A percentile compares a stretch with the other conserved stretches of the same genome.
Conservation (phyloP, 2,888 invertebrate species). For the Halocaridina rubra region DNA sequence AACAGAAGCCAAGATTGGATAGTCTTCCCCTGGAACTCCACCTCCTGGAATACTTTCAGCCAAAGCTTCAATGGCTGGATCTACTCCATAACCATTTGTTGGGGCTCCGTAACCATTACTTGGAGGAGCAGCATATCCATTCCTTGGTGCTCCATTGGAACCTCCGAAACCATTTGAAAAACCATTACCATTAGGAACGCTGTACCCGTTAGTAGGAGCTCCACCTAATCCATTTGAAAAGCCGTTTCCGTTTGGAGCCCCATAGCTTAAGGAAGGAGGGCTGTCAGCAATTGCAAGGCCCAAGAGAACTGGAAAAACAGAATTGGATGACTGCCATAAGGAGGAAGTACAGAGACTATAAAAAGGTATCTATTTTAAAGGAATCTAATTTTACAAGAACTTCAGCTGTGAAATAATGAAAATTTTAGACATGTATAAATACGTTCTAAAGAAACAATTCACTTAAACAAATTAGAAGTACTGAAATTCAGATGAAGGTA, state of each 20-base stretch:
- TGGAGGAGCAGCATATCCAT: neutral
- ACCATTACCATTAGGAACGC: neutral
- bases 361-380: no score
- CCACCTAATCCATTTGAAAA: neutral
- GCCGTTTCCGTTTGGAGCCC: neutral
- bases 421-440: no score
- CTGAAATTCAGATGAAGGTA: no score
- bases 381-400: no score
- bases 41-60: neutral
- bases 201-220: neutral
- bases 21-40: neutral
- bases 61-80: neutral
- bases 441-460: no score
- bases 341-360: no score
- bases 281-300: no score
- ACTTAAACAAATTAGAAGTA: no score
- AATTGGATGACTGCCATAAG: no score
- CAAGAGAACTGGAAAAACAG: no score
- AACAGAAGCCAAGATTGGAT: neutral
- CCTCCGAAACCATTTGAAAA: neutral
- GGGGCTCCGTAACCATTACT: slow-evolving; percentile 5
- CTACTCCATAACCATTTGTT: neutral
- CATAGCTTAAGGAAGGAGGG: no score
- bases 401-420: no score
- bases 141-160: neutral